These are phyloP conservation scores for Diarsia mendica DNA, from an alignment of 2,888 invertebrate genomes.

Conservation along the genomic window DNA sequence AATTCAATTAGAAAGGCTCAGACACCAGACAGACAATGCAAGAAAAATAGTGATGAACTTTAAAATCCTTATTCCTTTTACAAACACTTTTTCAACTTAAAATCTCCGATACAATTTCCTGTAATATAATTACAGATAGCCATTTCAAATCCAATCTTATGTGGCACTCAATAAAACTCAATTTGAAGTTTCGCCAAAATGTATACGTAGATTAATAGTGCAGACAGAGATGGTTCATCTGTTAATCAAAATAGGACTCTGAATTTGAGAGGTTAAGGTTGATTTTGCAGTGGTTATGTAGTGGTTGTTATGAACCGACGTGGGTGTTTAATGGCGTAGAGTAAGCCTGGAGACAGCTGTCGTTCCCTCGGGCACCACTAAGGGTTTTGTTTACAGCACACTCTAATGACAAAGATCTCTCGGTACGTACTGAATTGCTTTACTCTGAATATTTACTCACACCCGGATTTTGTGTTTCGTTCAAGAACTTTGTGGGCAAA, in stretches of 20 bases:
- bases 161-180: constrained; percentile 63
- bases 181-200: constrained; percentile 62
- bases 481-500: not conserved
- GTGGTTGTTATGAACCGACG: constrained; percentile 73
- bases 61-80: constrained; percentile 69
- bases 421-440: constrained; percentile 62
- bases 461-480: constrained; percentile 35
- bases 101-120: constrained; percentile 81
- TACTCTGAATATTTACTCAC: constrained; percentile 55
- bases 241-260: constrained; percentile 54
- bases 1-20: not conserved
- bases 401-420: constrained; percentile 84
- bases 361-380: constrained; percentile 83
- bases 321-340: constrained; percentile 86
- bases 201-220: constrained; percentile 42
- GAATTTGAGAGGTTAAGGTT: constrained; percentile 36
- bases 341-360: constrained; percentile 88
- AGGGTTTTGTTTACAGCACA: constrained; percentile 87
- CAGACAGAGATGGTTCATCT: constrained; percentile 37
- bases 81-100: constrained; percentile 75
- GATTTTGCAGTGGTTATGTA: constrained; percentile 60
- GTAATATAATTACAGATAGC: constrained; percentile 65
- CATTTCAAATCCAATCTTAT: constrained; percentile 68
- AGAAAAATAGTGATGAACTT: constrained; percentile 45
- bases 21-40: not conserved